Evolutionary conservation across 2,113 vertebrate genomes (phyloP), one percentile per base, ranked within the genome.

Genomic region (Hemiprocne comata): DNA sequence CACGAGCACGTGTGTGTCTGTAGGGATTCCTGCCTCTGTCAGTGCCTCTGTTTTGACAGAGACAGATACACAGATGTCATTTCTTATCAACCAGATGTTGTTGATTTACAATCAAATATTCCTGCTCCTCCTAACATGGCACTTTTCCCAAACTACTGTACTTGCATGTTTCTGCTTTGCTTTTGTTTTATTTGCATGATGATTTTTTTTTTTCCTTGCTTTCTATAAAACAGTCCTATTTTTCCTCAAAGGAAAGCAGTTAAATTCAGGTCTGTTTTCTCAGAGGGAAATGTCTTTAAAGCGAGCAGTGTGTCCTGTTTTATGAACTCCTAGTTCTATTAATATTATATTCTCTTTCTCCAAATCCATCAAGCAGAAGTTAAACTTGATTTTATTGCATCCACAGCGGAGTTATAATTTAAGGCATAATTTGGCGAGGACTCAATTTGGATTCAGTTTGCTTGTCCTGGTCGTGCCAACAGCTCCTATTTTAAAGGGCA

Each of bases 341-440:
- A 93, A 89, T 94, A 86, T 92, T 89, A 87, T 96, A 93, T 96
- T 93, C 90, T 93, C 95, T 94, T 96, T 94, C 94, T 94, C 93
- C 7, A 33, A 96, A 96, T 92, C 92, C 92, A 95, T 93, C 95
- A 96, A 85, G 94, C 85, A 93, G 87, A 96, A 96, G 82, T 97
- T 96, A 96, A 96, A 95, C 85, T 91, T 54, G 83, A 94, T 96
- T 96, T 97, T 97, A 95, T 94, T 94, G 93, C 92, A 55, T 95
- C 88, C 96, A 97, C 86, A 82, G 73, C 0, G 88, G 95, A 93
- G 93, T 96, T 97, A 96, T 95, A 95, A 97, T 92, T 96, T 95
- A 95, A 96, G 80, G 88, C 95, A 90, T 79, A 95, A 94, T 95
- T 96, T 97, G 95, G 95, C 95, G 0, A 86, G 62, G 57, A 4